Percentiles rank a stretch among this genome's conserved stretches.
Conservation (phyloP, 2,888 invertebrate species). For the Norana najaformis region DNA sequence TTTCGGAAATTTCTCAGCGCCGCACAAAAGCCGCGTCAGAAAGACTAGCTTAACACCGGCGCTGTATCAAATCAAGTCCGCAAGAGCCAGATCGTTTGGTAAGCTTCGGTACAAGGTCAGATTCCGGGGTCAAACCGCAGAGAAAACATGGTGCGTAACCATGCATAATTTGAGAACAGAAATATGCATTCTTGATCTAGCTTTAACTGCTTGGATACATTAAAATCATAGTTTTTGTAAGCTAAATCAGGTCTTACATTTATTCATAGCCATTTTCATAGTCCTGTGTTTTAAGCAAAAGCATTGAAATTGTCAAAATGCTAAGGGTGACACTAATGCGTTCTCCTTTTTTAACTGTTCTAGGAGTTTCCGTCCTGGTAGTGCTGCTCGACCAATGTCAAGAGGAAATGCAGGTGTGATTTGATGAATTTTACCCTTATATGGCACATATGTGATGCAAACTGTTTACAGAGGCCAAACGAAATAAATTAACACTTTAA, state of each 20-base stretch:
- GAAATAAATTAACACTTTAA: too few relatives aligned
- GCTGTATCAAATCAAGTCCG: too few relatives aligned
- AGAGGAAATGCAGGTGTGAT: slow-evolving; percentile 57
- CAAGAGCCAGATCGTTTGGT: too few relatives aligned
- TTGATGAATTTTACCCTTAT: too few relatives aligned
- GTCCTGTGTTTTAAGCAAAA: not conserved
- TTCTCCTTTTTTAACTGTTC: slow-evolving; percentile 40
- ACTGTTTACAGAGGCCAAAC: too few relatives aligned
- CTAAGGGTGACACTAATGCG: not conserved
- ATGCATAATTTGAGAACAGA: not conserved
- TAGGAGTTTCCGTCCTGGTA: slow-evolving; percentile 57
- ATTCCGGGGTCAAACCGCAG: too few relatives aligned
- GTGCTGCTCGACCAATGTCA: slow-evolving; percentile 58
- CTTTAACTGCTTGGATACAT: not conserved
- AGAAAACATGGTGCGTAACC: not conserved
- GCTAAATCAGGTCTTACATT: not conserved
- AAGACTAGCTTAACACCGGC: too few relatives aligned
- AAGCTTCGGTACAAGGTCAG: too few relatives aligned
- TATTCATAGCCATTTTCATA: not conserved
- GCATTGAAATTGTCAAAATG: not conserved
- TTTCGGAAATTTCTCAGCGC: too few relatives aligned
- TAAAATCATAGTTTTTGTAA: not conserved
- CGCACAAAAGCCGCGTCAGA: too few relatives aligned
- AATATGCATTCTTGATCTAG: not conserved
- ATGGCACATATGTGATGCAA: too few relatives aligned